Evolutionary conservation across 2,113 vertebrate species (phyloP), one percentile per base, ranked within the genome.

Genomic region (Calonectris borealis): DNA sequence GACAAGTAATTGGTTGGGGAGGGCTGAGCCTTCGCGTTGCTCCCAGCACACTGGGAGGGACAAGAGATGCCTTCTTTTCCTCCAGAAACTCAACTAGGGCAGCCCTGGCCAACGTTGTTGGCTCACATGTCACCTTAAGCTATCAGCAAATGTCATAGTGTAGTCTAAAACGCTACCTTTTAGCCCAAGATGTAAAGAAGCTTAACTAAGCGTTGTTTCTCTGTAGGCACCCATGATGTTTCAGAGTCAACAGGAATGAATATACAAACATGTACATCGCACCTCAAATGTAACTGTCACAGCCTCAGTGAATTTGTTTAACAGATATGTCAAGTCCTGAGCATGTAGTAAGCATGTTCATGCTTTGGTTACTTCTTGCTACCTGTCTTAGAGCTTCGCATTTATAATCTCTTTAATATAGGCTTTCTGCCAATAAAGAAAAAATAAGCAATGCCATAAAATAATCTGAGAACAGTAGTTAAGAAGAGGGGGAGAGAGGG

Each of bases 211-310:
- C 93, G 0, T 94, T 95, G 85, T 96, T 96, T 97, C 85, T 96
- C 96, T 97, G 94, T 96, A 97, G 96, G 94, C 95, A 94, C 84
- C 96, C 95, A 21, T 90, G 95, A 95, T 61, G 93, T 80, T 96
- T 96, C 95, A 96, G 86, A 95, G 52, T 65, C 93, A 94, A 65
- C 96, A 97, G 96, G 96, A 97, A 86, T 79, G 94, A 97, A 95
- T 95, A 86, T 32, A 94, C 81, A 95, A 95, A 85, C 92, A 91
- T 88, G 86, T 94, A 91, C 95, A 95, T 77, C 96, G 92, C 94
- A 94, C 73, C 91, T 95, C 95, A 97, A 97, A 97, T 97, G 96
- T 96, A 97, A 96, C 93, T 94, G 93, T 97, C 96, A 85, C 96
- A 97, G 89, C 94, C 95, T 97, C 86, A 96, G 94, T 97, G 93